Base-by-base conservation (phyloP, 2,113 vertebrate species). In the Cyanistes caeruleus region DNA sequence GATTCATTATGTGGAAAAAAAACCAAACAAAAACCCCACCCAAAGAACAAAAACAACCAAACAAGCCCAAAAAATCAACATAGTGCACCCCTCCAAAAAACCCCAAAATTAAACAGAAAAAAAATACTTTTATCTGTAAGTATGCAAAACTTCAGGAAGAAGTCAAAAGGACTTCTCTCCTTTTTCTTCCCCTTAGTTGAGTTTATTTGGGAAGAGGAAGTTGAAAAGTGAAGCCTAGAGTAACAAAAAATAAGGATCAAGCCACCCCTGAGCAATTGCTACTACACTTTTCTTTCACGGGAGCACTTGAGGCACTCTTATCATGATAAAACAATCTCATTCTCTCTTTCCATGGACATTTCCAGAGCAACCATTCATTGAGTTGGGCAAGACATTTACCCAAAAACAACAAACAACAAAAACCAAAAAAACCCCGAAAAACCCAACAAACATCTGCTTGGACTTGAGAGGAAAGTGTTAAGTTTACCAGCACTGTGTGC, bases 101-200 rank as follows among this genome's bases (percentile, higher is more conserved):
- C 62, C 8, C 37, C 13, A 43, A 17, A 3, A n/a, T 27, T 35
- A 4, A 74, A 43, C 7, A 52, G 10, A 21, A 76, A 84, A 76
- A 84, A 80, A 41, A 27, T 24, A 22, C 4, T 63, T 69, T 28
- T 46, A 68, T 19, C 17, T 59, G 0, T n/a, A 89, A 68, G 13
- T 33, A 69, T 10, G 9, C 15, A 77, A 87, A 87, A 55, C 8
- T 27, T 44, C 19, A 59, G 28, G 11, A 55, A 46, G 5, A 39
- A 62, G 5, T 6, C 30, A 69, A 81, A 81, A 55, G 16, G 5
- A 21, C 2, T 30, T 15, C 2, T 2, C 3, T 4, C 11, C 1
- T 6, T 5, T 28, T 49, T n/a, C 22, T 10, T 17, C 3, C 7
- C 21, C 15, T 18, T 28, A 39, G 39, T 12, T 0, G 0, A 21